Evolutionary conservation across 2,888 invertebrate species (phyloP).

Genomic region (Actias luna): DNA sequence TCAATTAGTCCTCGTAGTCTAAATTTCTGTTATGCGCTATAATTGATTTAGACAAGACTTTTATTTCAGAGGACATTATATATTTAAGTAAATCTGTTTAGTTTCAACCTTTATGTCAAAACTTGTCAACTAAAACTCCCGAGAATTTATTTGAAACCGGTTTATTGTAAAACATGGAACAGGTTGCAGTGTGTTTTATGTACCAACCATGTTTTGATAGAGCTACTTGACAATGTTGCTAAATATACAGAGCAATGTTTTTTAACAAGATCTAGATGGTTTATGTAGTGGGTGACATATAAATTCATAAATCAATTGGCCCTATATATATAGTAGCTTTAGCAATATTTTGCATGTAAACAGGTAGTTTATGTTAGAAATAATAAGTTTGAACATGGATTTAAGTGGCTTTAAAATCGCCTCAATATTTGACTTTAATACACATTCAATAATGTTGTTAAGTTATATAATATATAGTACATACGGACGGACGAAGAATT

Average conservation of each 20-base stretch:
- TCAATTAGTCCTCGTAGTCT: neutral
- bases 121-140: neutral
- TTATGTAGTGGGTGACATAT: too few species aligned
- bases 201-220: constrained; percentile 1
- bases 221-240: neutral
- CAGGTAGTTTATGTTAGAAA: too few species aligned
- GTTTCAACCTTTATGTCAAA: neutral
- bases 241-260: neutral
- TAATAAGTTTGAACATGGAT: too few species aligned
- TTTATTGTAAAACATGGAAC: neutral
- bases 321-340: too few species aligned
- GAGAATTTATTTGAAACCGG: neutral
- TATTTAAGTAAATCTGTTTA: neutral
- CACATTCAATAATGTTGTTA: neutral
- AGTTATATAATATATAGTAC: neutral
- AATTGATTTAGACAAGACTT: neutral
- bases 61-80: neutral
- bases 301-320: too few species aligned
- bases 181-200: constrained; percentile 3
- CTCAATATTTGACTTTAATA: too few species aligned
- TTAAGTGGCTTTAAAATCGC: too few species aligned
- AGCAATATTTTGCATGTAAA: too few species aligned
- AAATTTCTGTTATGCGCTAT: neutral
- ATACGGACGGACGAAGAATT: neutral
- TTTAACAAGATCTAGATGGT: too few species aligned